Evolutionary conservation across 1,140 invertebrate genomes (phyloP).

Genomic region (Rhizoglyphus robini): DNA sequence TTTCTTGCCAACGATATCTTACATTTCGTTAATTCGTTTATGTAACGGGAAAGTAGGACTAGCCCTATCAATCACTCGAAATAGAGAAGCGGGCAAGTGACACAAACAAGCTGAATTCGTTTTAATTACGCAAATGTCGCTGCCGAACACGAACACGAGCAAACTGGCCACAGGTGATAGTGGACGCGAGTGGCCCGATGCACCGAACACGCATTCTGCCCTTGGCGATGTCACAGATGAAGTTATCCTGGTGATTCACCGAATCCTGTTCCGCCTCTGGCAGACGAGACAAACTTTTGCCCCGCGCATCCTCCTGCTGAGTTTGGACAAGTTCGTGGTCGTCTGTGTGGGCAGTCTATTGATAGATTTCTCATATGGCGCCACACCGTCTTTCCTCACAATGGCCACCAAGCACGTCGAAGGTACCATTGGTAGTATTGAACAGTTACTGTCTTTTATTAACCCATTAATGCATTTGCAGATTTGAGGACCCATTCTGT

Average conservation of each 20-base stretch:
- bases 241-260: slow-evolving; percentile 36
- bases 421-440: slow-evolving; percentile 31
- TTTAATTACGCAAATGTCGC: too few relatives aligned
- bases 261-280: not conserved
- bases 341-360: slow-evolving; percentile 42
- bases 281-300: not conserved
- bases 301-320: slow-evolving; percentile 37
- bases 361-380: slow-evolving; percentile 44
- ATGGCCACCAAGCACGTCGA: slow-evolving; percentile 44
- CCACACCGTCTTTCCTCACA: slow-evolving; percentile 45
- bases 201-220: too few relatives aligned
- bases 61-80: too few relatives aligned
- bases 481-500: slow-evolving; percentile 48
- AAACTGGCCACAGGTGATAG: too few relatives aligned
- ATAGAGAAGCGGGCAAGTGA: too few relatives aligned
- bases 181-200: too few relatives aligned
- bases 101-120: too few relatives aligned
- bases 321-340: slow-evolving; percentile 39
- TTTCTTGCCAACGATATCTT: too few relatives aligned
- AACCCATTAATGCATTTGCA: slow-evolving; percentile 11
- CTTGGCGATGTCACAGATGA: slow-evolving; percentile 36
- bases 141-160: too few relatives aligned
- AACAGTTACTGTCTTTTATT: not conserved
- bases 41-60: too few relatives aligned
- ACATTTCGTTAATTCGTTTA: too few relatives aligned